Evolutionary conservation across 2,113 vertebrate genomes (phyloP).

Genomic region (Proteles cristata): DNA sequence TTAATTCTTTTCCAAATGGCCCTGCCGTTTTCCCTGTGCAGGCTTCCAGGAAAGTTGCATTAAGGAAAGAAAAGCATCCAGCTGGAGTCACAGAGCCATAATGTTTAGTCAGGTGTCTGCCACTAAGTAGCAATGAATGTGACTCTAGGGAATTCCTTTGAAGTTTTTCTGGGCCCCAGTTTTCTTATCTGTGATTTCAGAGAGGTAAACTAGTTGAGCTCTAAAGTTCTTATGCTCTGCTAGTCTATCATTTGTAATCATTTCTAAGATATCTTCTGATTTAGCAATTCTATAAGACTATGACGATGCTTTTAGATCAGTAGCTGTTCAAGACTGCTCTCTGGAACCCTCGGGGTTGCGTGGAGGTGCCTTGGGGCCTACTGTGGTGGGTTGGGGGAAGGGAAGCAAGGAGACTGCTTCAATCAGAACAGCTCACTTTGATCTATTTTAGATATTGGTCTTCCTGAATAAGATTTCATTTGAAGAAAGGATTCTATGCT

Average conservation of each 20-base stretch:
- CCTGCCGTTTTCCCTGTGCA: background rate
- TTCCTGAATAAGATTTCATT: slow-evolving; percentile 47
- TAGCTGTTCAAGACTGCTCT: background rate
- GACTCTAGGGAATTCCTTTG: background rate
- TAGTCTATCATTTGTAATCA: background rate
- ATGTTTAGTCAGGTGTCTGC: background rate
- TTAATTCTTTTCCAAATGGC: background rate
- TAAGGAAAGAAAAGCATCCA: background rate
- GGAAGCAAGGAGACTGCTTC: slow-evolving; percentile 12
- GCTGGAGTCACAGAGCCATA: background rate
- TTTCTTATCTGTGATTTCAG: background rate
- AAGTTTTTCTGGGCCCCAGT: background rate
- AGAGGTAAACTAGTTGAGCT: background rate
- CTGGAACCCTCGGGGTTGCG: background rate
- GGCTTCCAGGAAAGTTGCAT: background rate
- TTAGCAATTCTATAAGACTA: background rate
- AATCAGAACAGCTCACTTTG: slow-evolving; percentile 57
- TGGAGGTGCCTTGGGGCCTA: background rate
- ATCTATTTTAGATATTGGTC: slow-evolving; percentile 69
- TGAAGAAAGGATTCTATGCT: slow-evolving; percentile 52
- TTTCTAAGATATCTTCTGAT: background rate
- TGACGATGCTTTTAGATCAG: slow-evolving; percentile 1
- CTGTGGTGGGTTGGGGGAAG: background rate
- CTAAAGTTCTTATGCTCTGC: background rate
- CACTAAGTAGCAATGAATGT: background rate